Evolutionary conservation across 2,888 invertebrate genomes (phyloP).

Genomic region (Argyresthia goedartella): DNA sequence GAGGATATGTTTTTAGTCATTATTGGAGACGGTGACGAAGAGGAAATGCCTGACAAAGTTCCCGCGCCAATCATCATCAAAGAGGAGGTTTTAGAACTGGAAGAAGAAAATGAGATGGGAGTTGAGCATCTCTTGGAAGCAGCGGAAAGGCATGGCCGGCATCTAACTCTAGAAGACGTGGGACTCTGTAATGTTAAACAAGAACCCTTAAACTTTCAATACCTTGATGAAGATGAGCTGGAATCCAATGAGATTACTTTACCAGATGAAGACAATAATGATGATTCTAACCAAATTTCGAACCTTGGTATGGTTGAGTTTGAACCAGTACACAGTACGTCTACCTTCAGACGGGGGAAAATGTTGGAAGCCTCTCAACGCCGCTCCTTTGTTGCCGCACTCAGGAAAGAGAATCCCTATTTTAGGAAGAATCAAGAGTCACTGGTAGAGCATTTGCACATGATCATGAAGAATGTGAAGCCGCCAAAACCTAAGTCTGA

Average conservation of each 20-base stretch:
- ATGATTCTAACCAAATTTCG: conserved; percentile 5
- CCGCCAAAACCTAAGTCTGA: conserved; percentile 32
- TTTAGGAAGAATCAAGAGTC: conserved; percentile 25
- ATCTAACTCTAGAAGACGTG: conserved; percentile 17
- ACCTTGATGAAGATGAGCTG: conserved; percentile 6
- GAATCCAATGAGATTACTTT: conserved; percentile 12
- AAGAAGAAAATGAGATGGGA: not conserved
- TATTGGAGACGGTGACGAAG: conserved; percentile 20
- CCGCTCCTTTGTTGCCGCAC: conserved; percentile 36
- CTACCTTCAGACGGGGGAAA: conserved; percentile 1
- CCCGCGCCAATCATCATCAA: conserved; percentile 10
- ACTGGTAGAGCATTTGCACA: conserved; percentile 31
- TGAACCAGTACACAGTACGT: conserved; percentile 1
- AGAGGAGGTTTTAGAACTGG: not conserved
- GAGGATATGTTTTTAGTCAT: conserved; percentile 28
- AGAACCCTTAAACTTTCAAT: conserved; percentile 7
- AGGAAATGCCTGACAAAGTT: conserved; percentile 4
- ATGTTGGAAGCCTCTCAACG: conserved; percentile 21
- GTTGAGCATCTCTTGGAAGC: conserved; percentile 5
- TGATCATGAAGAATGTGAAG: conserved; percentile 36
- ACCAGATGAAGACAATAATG: conserved; percentile 4
- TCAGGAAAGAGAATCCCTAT: conserved; percentile 31
- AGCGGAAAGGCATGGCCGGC: conserved; percentile 19
- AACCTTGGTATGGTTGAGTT: not conserved
- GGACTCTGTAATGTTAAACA: too few species aligned